Evolutionary conservation across 2,888 invertebrate genomes (phyloP).

Genomic region (Acheta domesticus): DNA sequence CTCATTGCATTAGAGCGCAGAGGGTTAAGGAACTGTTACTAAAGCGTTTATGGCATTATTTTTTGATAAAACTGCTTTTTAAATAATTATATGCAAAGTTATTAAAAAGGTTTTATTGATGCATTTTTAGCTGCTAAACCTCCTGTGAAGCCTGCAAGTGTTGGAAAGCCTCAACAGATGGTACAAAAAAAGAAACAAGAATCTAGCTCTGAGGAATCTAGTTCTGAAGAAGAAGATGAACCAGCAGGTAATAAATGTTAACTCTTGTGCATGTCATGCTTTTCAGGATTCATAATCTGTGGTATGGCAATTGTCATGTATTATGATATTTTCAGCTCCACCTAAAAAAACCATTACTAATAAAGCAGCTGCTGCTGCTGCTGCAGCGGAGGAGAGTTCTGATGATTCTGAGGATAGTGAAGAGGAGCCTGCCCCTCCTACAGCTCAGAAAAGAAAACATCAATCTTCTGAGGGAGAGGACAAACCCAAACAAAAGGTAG

Average conservation of each 20-base stretch:
- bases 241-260: no score
- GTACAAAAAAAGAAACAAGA: constrained; percentile 32
- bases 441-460: constrained; percentile 43
- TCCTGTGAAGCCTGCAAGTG: constrained; percentile 4
- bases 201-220: constrained; percentile 35
- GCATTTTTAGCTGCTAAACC: constrained; percentile 9
- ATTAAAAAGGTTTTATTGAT: no score
- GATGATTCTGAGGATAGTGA: neutral
- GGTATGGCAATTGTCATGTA: no score
- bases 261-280: no score
- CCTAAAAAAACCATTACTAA: neutral
- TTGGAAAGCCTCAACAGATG: neutral
- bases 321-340: no score
- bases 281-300: no score
- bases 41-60: no score
- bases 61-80: no score
- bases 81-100: no score
- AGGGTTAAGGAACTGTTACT: no score
- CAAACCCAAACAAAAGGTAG: constrained; percentile 21
- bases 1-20: no score
- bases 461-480: constrained; percentile 42
- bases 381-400: neutral
- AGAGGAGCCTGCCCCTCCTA: neutral
- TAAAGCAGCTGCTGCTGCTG: neutral
- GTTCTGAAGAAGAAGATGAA: constrained; percentile 33